Conservation (phyloP, 35 echinoderm and acorn worm genomes). For the Hemicentrotus pulcherrimus region DNA sequence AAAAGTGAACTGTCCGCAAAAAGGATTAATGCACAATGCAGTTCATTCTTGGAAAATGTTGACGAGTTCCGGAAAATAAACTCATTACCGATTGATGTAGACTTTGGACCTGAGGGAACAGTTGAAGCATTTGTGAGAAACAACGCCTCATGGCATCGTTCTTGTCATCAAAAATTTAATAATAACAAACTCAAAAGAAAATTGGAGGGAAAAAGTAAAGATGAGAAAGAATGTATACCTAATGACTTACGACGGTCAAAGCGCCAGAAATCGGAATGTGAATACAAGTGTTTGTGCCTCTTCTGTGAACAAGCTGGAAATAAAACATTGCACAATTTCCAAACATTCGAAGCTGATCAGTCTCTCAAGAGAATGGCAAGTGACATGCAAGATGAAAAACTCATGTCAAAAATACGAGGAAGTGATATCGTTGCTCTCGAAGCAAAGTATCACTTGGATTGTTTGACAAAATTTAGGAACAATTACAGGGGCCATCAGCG, state of each 20-base stretch:
- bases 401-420: slow-evolving; percentile 29
- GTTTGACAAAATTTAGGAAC: slow-evolving; percentile 6
- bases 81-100: background rate
- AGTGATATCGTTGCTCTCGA: slow-evolving; percentile 21
- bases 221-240: background rate
- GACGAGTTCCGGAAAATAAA: background rate
- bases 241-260: background rate
- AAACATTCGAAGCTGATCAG: background rate
- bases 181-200: background rate
- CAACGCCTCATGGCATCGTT: slow-evolving; percentile 14
- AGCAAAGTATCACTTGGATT: slow-evolving; percentile 36
- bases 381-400: slow-evolving; percentile 31
- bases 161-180: slow-evolving; percentile 25
- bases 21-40: background rate
- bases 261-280: background rate
- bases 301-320: background rate
- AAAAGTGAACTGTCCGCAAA: background rate
- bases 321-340: background rate
- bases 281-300: background rate
- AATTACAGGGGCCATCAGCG: background rate
- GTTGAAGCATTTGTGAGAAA: slow-evolving; percentile 13
- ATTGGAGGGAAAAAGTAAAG: background rate
- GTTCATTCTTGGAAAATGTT: slow-evolving; percentile 10
- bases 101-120: background rate
- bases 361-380: background rate